Evolutionary conservation across 1,140 invertebrate species (phyloP).

Genomic region (Hypothenemus hampei): DNA sequence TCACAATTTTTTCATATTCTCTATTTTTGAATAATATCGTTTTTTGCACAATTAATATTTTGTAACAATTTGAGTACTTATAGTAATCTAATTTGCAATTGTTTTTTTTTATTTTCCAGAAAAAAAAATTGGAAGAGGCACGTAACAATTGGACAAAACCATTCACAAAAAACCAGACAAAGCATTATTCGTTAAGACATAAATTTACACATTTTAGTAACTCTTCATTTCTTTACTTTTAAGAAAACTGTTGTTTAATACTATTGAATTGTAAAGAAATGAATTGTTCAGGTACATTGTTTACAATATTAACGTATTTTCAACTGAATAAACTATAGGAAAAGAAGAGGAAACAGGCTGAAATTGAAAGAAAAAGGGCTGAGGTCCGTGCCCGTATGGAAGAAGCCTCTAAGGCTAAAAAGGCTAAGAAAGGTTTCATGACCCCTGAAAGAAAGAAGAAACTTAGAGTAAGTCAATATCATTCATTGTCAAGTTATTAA

Average conservation of each 20-base stretch:
- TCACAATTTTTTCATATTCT: too few species aligned
- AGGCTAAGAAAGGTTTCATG: constrained; percentile 98
- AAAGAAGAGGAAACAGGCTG: constrained; percentile 91
- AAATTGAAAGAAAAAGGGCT: constrained; percentile 90
- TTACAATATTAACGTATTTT: too few species aligned
- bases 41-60: too few species aligned
- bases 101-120: constrained; percentile 50
- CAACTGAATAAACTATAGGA: constrained; percentile 58
- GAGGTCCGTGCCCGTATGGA: constrained; percentile 94
- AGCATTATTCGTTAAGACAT: too few species aligned
- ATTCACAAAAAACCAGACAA: too few species aligned
- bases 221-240: too few species aligned
- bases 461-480: constrained; percentile 82
- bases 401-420: constrained; percentile 91
- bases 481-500: too few species aligned
- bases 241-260: too few species aligned
- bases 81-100: constrained; percentile 19
- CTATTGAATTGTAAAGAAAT: too few species aligned
- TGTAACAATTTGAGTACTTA: background rate
- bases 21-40: too few species aligned
- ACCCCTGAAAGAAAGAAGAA: constrained; percentile 98
- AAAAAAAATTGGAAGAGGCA: constrained; percentile 57
- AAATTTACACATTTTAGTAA: too few species aligned
- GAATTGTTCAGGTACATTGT: too few species aligned
- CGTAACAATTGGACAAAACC: constrained; percentile 43